Evolutionary conservation across 1,140 invertebrate species (phyloP).

Genomic region (Caenorhabditis inopinata): DNA sequence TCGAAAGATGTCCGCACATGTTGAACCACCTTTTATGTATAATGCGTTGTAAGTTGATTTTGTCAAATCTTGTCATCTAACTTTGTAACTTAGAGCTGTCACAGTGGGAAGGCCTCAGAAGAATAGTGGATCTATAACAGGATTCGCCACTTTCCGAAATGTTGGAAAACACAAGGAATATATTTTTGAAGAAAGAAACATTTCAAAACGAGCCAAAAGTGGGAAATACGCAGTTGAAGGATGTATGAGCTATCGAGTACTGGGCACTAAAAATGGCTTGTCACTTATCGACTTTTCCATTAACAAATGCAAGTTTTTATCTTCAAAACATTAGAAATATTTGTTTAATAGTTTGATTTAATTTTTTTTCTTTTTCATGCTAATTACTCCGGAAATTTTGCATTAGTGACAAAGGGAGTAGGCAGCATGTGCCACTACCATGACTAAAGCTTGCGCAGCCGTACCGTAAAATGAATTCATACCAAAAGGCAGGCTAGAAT

Average conservation of each 20-base stretch:
- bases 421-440: too few relatives aligned
- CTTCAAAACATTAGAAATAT: too few relatives aligned
- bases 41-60: background rate
- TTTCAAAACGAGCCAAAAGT: background rate
- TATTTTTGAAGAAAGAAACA: slow-evolving; percentile 28
- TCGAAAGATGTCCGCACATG: background rate
- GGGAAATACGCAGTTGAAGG: slow-evolving; percentile 22
- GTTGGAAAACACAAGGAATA: slow-evolving; percentile 27
- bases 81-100: background rate
- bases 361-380: background rate
- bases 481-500: too few relatives aligned
- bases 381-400: too few relatives aligned
- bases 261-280: background rate
- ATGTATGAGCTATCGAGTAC: background rate
- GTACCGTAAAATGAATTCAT: too few relatives aligned
- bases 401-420: too few relatives aligned
- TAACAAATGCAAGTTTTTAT: slow-evolving; percentile 14
- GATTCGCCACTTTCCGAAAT: slow-evolving; percentile 9
- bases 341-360: background rate
- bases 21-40: slow-evolving; percentile 10
- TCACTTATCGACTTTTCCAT: background rate
- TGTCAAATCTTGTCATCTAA: background rate
- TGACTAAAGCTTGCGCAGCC: too few relatives aligned
- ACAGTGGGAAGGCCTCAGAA: background rate
- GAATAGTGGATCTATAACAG: background rate